Conservation (phyloP, 2,797 vertebrate genomes). For the Sebastiscus tertius region DNA sequence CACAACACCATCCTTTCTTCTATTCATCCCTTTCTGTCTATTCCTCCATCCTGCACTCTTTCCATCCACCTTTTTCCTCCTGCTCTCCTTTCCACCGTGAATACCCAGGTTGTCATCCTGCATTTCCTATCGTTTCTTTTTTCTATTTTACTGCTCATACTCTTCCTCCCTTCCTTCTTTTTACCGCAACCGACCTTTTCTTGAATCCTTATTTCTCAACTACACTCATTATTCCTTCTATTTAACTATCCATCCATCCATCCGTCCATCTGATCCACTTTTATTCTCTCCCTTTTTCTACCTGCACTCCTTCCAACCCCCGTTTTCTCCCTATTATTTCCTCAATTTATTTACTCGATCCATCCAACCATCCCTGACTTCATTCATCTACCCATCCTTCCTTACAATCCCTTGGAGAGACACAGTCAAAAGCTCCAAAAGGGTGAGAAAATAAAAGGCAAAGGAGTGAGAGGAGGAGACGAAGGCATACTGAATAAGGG, state of each 20-base stretch:
- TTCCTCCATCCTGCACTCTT: slow-evolving; percentile 6
- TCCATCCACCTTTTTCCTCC: not conserved
- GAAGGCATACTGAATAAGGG: slow-evolving; percentile 28
- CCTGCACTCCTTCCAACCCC: not conserved
- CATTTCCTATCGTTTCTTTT: not conserved
- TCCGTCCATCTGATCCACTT: slow-evolving; percentile 3
- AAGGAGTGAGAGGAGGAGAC: slow-evolving; percentile 8
- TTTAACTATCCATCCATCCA: not conserved
- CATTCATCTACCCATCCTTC: slow-evolving; percentile 31
- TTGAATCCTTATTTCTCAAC: not conserved
- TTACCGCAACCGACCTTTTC: not conserved
- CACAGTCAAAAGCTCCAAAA: not conserved
- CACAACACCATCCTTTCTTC: slow-evolving; percentile 59
- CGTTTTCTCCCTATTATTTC: not conserved
- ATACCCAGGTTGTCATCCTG: not conserved
- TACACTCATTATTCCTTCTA: not conserved
- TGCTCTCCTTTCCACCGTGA: not conserved
- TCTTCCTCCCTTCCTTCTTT: not conserved
- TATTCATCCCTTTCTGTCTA: slow-evolving; percentile 39
- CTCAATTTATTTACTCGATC: slow-evolving; percentile 30
- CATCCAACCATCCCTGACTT: slow-evolving; percentile 8
- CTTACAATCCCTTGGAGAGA: slow-evolving; percentile 17
- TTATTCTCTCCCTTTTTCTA: not conserved
- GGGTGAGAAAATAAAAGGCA: not conserved
- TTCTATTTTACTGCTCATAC: not conserved